phyloP scores from a whole-genome alignment of 2,797 vertebrate genomes.

The Astyanax mexicanus region DNA sequence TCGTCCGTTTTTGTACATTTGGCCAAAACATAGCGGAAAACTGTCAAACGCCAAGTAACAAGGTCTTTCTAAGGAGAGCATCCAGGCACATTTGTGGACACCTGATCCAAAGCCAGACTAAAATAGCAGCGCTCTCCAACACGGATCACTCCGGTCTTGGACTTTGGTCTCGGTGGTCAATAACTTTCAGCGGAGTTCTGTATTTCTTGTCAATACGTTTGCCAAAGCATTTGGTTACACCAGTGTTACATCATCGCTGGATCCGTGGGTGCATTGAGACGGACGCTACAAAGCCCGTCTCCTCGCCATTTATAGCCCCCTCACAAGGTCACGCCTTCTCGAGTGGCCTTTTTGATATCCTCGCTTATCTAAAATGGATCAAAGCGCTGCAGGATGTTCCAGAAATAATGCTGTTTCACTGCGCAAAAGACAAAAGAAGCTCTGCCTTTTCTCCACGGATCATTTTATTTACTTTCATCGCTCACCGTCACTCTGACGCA shows the following conservation, averaged over 20 bases:
- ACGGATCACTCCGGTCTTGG: not conserved
- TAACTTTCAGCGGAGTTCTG: slow-evolving; percentile 1
- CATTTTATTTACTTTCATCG: not conserved
- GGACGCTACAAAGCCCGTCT: not conserved
- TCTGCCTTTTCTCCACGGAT: slow-evolving; percentile 7
- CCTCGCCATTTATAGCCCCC: slow-evolving; percentile 64
- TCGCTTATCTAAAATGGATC: slow-evolving; percentile 39
- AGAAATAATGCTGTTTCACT: slow-evolving; percentile 31
- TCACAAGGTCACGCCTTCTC: slow-evolving; percentile 42
- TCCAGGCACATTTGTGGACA: not conserved
- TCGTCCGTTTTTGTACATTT: not conserved
- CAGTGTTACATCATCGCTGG: slow-evolving; percentile 26
- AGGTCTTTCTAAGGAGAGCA: not conserved
- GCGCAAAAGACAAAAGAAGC: slow-evolving; percentile 5
- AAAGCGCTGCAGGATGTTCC: slow-evolving; percentile 38
- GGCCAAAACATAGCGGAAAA: not conserved
- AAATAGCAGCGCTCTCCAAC: not conserved
- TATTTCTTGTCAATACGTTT: slow-evolving; percentile 16
- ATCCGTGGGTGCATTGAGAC: not conserved
- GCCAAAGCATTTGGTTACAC: slow-evolving; percentile 46
- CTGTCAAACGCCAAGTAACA: not conserved
- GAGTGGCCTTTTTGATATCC: slow-evolving; percentile 27
- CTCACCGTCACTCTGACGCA: not conserved
- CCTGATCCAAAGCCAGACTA: not conserved
- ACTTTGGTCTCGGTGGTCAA: not conserved